Percentiles rank a stretch among this genome's conserved stretches.
phyloP scores from a whole-genome alignment of 2,888 invertebrate genomes.

The Carterocephalus palaemon region DNA sequence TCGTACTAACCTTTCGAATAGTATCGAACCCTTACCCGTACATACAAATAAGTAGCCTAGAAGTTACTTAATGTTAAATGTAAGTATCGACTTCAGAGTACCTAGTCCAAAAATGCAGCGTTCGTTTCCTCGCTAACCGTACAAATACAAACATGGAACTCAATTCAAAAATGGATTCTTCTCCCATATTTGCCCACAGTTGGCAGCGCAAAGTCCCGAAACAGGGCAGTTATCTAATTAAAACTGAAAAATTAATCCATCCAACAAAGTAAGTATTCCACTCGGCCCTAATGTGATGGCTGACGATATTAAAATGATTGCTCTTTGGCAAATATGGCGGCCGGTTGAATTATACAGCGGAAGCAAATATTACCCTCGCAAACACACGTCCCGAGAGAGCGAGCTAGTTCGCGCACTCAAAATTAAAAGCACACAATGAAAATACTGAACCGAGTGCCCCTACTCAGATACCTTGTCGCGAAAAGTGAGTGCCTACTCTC shows the following conservation, averaged over 20 bases:
- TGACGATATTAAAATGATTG: slow-evolving; percentile 82
- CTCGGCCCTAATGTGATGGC: slow-evolving; percentile 74
- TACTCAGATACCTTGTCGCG: slow-evolving; percentile 74
- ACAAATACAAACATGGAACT: slow-evolving; percentile 11
- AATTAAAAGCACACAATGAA: slow-evolving; percentile 83
- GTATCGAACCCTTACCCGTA: too few relatives aligned
- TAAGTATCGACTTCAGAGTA: background rate
- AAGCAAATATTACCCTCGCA: slow-evolving; percentile 81
- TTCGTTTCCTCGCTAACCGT: slow-evolving; percentile 6
- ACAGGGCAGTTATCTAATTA: slow-evolving; percentile 42
- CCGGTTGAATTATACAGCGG: slow-evolving; percentile 81
- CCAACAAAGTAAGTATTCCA: slow-evolving; percentile 63
- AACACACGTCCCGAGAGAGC: slow-evolving; percentile 79
- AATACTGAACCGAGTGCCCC: slow-evolving; percentile 73
- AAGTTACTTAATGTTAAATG: too few relatives aligned
- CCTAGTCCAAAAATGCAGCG: background rate
- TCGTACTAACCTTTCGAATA: too few relatives aligned
- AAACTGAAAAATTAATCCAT: slow-evolving; percentile 70
- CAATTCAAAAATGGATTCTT: slow-evolving; percentile 19
- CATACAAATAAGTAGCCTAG: too few relatives aligned
- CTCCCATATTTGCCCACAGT: slow-evolving; percentile 16
- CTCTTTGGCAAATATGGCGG: slow-evolving; percentile 82
- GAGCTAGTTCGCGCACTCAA: slow-evolving; percentile 82
- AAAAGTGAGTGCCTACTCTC: slow-evolving; percentile 73
- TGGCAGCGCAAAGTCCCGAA: slow-evolving; percentile 23